Evolutionary conservation across 2,888 invertebrate genomes (phyloP), one percentile per base, ranked within the genome.

Genomic region (Enchytraeus crypticus): DNA sequence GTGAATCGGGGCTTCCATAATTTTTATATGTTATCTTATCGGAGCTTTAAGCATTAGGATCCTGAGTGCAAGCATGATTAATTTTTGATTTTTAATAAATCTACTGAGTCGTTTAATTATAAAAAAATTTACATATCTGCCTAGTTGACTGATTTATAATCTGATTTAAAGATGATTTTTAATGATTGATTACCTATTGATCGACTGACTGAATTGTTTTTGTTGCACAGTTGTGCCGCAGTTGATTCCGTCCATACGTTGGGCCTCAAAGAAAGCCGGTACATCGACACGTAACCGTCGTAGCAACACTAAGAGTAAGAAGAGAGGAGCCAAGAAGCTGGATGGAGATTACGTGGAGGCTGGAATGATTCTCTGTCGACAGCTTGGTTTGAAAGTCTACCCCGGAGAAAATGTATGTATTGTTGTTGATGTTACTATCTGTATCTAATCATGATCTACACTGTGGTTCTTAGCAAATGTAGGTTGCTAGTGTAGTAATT

Each of bases 401-500:
- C 78, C 78, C 30, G 78, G 78, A 30, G 74, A 76, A 71, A 76
- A 78, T 73, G 77, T 78, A 68, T 71, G 70, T 51, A 3, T 5
- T 26, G n/a, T 3, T 18, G 1, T 3, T 14, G n/a, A 30, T 51
- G 18, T 43, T 43, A n/a, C n/a, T n/a, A n/a, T n/a, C n/a, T n/a
- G n/a, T n/a, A n/a, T n/a, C n/a, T n/a, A n/a, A 43, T 14, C n/a
- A 43, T 43, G 43, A 14, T 43, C n/a, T 43, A 43, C 14, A 43
- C 43, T n/a, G n/a, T 43, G 14, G n/a, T 14, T 43, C 43, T 43
- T 11, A 43, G n/a, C 11, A 43, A 14, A 43, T 43, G 43, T 43
- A 43, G 11, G 11, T 43, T 43, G 43, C 43, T 14, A 43, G 11
- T 14, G 43, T 43, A n/a, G 43, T 14, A 43, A 14, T 43, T n/a